Base-by-base conservation (phyloP, 2,797 vertebrate species). In the Taeniopygia guttata region DNA sequence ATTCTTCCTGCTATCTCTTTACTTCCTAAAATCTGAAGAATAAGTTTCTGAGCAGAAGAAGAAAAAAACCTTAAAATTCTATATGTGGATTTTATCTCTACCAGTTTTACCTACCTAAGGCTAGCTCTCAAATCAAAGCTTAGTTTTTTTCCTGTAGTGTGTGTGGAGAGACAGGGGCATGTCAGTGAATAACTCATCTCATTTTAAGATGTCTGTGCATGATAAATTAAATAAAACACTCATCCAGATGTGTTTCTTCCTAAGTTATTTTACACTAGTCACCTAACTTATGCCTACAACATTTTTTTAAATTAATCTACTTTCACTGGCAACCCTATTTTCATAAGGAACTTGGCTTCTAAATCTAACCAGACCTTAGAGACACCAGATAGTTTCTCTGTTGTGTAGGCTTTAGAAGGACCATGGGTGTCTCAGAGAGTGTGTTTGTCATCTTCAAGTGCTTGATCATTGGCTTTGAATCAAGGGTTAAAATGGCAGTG, bases 211-310 rank as follows among this genome's bases (percentile, higher is more conserved):
- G 40, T 36, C 30, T 68, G 11, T 68, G 42, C 52, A 38, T 67
- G 62, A 58, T 25, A 72, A 96, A 89, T 87, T 66, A 85, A 91
- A 90, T 72, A 92, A 93, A 94, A 91, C 38, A 69, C 16, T 42
- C 58, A 63, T 51, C 22, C 52, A 48, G 36, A 73, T 83, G 10
- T 62, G n/a, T 85, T 93, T 80, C 21, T 87, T 93, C 29, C 26
- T 67, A 74, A 84, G n/a, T 74, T 74, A 46, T 64, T 75, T 75
- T 89, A 45, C 23, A 59, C 9, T 7, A 76, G 60, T 60, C 32
- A 36, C 23, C 56, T 87, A 82, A 63, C 9, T 67, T 63, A 26
- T 32, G 34, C n/a, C 21, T 69, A 17, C 73, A 63, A 36, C 6
- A 40, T 63, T 52, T 88, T 13, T 43, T 79, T 29, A 86, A 75